Evolutionary conservation across 1,140 invertebrate genomes (phyloP).

Genomic region (Brachionus paranguensis): DNA sequence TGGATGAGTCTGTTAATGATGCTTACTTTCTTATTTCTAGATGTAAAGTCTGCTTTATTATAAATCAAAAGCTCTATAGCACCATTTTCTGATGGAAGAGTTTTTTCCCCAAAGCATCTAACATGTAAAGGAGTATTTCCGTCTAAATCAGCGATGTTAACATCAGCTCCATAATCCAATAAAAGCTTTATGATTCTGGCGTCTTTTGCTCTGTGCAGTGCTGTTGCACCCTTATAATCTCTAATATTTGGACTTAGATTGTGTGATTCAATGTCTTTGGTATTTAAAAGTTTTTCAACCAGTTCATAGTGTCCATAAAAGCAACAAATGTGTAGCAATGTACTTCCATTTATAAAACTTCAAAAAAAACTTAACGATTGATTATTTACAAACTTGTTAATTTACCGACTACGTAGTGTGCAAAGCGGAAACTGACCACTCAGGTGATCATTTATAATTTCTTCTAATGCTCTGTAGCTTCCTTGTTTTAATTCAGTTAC

Average conservation of each 20-base stretch:
- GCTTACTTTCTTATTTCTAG: conserved; percentile 49
- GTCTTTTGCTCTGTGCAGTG: conserved; percentile 49
- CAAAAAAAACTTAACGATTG: not conserved
- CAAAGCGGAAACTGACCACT: conserved; percentile 42
- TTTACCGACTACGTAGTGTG: conserved; percentile 50
- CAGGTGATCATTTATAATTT: not conserved
- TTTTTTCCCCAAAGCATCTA: conserved; percentile 53
- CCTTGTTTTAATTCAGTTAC: not conserved
- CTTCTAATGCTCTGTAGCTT: not conserved
- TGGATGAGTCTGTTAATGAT: not conserved
- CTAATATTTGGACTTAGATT: conserved; percentile 40
- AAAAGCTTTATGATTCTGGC: conserved; percentile 48
- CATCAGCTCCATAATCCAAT: conserved; percentile 48
- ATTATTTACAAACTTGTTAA: not conserved
- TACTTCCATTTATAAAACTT: conserved; percentile 62
- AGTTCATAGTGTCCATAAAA: conserved; percentile 67
- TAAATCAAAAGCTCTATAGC: conserved; percentile 48
- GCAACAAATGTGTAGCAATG: conserved; percentile 67
- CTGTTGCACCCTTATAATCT: conserved; percentile 53
- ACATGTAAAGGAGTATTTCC: conserved; percentile 54
- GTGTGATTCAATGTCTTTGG: conserved; percentile 47
- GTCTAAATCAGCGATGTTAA: conserved; percentile 49
- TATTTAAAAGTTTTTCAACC: conserved; percentile 61
- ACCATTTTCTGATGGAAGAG: conserved; percentile 45
- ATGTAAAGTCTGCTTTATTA: conserved; percentile 46